phyloP scores from a whole-genome alignment of 2,797 vertebrate genomes.

The Cossypha niveicapilla region DNA sequence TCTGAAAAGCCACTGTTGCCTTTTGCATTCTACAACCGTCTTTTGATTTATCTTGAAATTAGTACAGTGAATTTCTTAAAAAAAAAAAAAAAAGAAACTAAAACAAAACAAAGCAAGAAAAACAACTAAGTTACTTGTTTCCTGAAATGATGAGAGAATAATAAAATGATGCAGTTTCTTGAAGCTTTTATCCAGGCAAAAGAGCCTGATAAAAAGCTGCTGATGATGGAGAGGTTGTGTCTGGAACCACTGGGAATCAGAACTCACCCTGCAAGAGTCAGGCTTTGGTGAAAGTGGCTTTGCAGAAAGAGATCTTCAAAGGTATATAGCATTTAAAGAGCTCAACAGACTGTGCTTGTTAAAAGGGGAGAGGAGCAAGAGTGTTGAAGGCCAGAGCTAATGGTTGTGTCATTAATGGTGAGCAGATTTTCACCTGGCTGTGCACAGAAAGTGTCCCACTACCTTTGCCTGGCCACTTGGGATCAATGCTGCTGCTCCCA shows the following conservation, averaged over 20 bases:
- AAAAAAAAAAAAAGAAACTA: not conserved
- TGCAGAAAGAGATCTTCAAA: not conserved
- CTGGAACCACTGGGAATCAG: not conserved
- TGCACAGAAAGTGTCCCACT: not conserved
- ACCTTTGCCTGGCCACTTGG: not conserved
- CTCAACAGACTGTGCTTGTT: not conserved
- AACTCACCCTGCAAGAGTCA: not conserved
- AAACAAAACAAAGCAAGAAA: not conserved
- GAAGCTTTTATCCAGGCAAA: not conserved
- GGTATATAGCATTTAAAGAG: not conserved
- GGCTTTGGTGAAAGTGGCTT: not conserved
- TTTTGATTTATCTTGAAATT: not conserved
- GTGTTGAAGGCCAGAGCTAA: not conserved
- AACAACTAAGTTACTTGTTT: not conserved
- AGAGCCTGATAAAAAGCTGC: not conserved
- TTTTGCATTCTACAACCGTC: not conserved
- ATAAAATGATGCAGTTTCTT: not conserved
- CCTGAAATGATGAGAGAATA: not conserved
- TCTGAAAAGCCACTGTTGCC: not conserved
- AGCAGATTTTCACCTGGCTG: not conserved
- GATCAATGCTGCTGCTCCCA: not conserved
- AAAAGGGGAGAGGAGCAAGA: not conserved
- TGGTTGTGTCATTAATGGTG: rapidly evolving
- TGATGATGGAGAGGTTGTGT: not conserved
- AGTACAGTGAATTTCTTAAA: not conserved